Evolutionary conservation across 2,888 invertebrate genomes (phyloP), one percentile per base, ranked within the genome.

Genomic region (Cryptus armator): DNA sequence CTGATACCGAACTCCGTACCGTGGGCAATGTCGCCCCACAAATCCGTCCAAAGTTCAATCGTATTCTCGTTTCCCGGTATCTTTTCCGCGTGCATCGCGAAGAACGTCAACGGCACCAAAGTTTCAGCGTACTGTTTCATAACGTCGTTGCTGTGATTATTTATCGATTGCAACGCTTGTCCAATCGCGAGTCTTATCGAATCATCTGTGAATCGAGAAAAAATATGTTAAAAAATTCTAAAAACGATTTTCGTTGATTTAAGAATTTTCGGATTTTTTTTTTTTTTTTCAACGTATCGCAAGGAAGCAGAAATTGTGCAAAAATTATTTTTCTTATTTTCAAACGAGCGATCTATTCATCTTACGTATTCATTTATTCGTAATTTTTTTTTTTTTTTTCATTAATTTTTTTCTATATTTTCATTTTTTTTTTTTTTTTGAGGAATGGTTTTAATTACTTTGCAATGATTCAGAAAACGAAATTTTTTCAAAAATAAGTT

Each of bases 11-110:
- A 87, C 94, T 98, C 98, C 0, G 96, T 96, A n/a, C 97, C 97
- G n/a, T 98, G 97, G 86, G 97, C 97, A 46, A 97, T 96, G 91
- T 98, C 98, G 66, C 96, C 95, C 98, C 98, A 99, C 56, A 98
- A 95, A 92, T 98, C 98, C 86, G 97, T 97, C 96, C 97, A 99
- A 85, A 97, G 94, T 90, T 97, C 97, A 85, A 97, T 95, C 12
- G 96, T 96, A 12, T 91, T 91, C 87, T 95, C 95, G 84, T 95
- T 95, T 95, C 95, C 96, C 29, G 96, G 95, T 16, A 95, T 96
- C 91, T 96, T 96, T 89, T 97, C 96, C 19, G 96, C 97, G 91
- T 98, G 98, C 97, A 98, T 98, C 12, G 98, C 99, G 87, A 98
- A 96, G 93, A 98, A 99, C 29, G 97, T 96, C 79, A 98, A 94